Percentiles rank a stretch among this genome's conserved stretches.
Evolutionary conservation across 2,113 vertebrate genomes (phyloP).

Genomic region (Spizaetus ornatus): DNA sequence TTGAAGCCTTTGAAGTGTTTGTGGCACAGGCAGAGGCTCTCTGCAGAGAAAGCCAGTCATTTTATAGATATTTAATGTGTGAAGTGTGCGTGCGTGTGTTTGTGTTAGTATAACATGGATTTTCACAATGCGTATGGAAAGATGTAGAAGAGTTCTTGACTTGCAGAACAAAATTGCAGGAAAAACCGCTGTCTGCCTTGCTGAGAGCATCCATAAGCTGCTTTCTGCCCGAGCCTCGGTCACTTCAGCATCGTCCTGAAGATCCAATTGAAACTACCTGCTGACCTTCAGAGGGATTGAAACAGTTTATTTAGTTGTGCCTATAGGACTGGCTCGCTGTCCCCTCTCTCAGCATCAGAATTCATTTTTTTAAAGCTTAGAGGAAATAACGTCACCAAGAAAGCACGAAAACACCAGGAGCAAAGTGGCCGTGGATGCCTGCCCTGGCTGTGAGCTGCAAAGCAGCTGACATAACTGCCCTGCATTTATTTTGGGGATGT

Average conservation of each 20-base stretch:
- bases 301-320: neutral
- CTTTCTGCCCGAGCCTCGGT: neutral
- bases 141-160: neutral
- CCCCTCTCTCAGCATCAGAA: neutral
- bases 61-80: neutral
- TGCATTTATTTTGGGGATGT: neutral
- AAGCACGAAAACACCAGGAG: neutral
- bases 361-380: neutral
- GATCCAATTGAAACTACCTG: fast-evolving
- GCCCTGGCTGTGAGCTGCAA: neutral
- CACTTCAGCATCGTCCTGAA: neutral
- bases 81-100: neutral
- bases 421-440: neutral
- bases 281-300: neutral
- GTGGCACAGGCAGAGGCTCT: neutral
- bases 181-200: fast-evolving
- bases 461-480: neutral
- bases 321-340: fast-evolving
- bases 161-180: neutral
- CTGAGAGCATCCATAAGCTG: neutral
- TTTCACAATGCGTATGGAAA: neutral
- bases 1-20: conserved; percentile 61
- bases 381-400: neutral
- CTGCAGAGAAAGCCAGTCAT: neutral
- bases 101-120: neutral